Conservation (phyloP, 2,888 invertebrate genomes). For the Halocaridina rubra region DNA sequence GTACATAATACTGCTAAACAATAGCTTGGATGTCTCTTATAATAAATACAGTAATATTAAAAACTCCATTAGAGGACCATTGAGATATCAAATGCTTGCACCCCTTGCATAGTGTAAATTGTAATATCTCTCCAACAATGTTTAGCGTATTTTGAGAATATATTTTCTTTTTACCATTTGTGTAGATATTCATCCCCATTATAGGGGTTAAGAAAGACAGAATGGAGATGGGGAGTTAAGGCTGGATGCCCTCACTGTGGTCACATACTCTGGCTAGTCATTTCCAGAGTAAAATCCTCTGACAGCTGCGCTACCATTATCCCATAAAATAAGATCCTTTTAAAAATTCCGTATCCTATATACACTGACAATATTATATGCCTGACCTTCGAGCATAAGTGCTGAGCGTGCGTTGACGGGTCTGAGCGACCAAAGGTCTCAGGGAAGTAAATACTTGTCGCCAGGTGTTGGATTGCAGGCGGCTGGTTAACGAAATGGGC, state of each 20-base stretch:
- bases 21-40: no score
- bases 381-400: conserved; percentile 34
- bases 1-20: no score
- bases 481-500: conserved; percentile 31
- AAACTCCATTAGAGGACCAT: no score
- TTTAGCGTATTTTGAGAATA: no score
- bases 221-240: background rate
- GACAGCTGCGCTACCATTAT: background rate
- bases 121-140: no score
- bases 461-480: conserved; percentile 39
- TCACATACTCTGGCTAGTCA: no score
- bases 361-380: background rate
- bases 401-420: conserved; percentile 36
- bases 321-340: background rate
- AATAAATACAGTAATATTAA: no score
- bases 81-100: no score
- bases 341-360: background rate
- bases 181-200: no score
- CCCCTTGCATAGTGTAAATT: no score
- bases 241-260: background rate
- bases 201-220: background rate
- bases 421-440: conserved; percentile 27
- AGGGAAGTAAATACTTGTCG: conserved; percentile 41
- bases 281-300: no score
- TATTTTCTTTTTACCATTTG: no score